Evolutionary conservation across 2,888 invertebrate genomes (phyloP), one percentile per base, ranked within the genome.

Genomic region (Glaucopsyche alexis): DNA sequence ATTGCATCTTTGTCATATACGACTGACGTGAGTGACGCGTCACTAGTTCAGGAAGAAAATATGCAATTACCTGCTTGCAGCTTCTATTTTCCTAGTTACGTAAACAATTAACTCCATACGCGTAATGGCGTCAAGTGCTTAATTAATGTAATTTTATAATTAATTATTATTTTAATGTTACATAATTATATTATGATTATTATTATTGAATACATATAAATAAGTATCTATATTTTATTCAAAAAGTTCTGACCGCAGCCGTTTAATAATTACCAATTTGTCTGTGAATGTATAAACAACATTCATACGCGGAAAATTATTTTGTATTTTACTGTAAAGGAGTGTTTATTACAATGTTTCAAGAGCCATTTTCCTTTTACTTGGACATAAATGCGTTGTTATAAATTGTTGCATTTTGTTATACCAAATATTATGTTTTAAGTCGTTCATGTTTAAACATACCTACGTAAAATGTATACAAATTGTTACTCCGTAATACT

Each of bases 11-110:
- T 71, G 50, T 72, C 29, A 73, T 70, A 55, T 55, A 55, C 50
- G 50, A 29, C 19, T 49, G 29, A 45, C 11, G 74, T n/a, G 50
- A 29, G 11, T 49, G 29, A 45, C 76, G 74, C 75, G 76, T 76
- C 73, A 73, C 49, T 66, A 55, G 42, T 29, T 67, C 67, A 76
- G 76, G 74, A 76, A 77, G 72, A 76, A 74, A 74, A 75, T 74
- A 40, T 13, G 19, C 45, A 16, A 47, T 42, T 47, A 45, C 13
- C 19, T 69, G 19, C 29, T 69, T 47, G 69, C 19, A 19, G 69
- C 16, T 29, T 69, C 19, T 14, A 47, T 29, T 69, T 49, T 69
- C 69, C 47, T 69, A 49, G 49, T 69, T 69, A 69, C 47, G 69
- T 19, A 69, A 66, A 66, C 42, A n/a, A 66, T 42, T 69, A 69